Conservation (phyloP, 2,113 vertebrate genomes). For the Mola mola region DNA sequence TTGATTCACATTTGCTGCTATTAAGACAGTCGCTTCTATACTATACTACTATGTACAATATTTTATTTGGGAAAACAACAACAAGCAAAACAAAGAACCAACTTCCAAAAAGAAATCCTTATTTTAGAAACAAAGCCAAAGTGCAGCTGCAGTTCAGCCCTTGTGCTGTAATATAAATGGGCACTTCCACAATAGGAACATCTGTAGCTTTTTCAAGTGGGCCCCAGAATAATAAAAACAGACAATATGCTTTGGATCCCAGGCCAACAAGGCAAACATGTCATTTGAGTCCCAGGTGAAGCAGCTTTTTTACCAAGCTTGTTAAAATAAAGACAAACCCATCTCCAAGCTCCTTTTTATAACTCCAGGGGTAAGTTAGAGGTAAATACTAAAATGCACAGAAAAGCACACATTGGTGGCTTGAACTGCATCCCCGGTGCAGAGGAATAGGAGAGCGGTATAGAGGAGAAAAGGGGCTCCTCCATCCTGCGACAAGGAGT, state of each 20-base stretch:
- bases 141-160: constrained; percentile 33
- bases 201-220: constrained; percentile 53
- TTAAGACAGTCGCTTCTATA: no score
- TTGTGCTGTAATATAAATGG: constrained; percentile 12
- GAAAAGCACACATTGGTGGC: constrained; percentile 8
- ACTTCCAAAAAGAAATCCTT: not conserved
- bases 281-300: constrained; percentile 19
- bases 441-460: constrained; percentile 22
- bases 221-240: constrained; percentile 54
- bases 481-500: constrained; percentile 42
- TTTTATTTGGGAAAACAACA: no score
- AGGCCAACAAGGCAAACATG: constrained; percentile 52
- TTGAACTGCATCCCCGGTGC: constrained; percentile 35
- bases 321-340: constrained; percentile 54
- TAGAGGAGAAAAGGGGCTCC: constrained; percentile 38
- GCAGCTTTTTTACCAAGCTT: constrained; percentile 23
- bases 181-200: constrained; percentile 40
- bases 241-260: constrained; percentile 57
- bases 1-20: no score
- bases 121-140: constrained; percentile 10
- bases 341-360: constrained; percentile 30
- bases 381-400: constrained; percentile 48
- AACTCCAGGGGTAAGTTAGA: constrained; percentile 54
- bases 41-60: no score
- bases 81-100: no score